phyloP scores from a whole-genome alignment of 2,113 vertebrate species.

The Podarcis muralis region DNA sequence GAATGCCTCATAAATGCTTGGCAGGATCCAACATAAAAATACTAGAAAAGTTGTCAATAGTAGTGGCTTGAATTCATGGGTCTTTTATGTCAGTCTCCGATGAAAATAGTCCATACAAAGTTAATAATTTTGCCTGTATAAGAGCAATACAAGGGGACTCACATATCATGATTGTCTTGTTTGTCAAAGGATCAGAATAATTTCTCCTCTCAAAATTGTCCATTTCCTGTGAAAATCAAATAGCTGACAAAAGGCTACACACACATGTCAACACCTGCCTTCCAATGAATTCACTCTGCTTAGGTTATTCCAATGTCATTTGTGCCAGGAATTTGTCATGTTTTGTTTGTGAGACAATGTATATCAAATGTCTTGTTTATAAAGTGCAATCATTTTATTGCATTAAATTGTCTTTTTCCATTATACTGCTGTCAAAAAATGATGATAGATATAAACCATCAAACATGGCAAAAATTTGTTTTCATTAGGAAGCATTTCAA shows the following conservation, averaged over 20 bases:
- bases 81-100: not conserved
- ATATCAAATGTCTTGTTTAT: conserved; percentile 52
- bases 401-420: conserved; percentile 58
- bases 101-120: not conserved
- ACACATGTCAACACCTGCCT: not conserved
- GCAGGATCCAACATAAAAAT: conserved; percentile 11
- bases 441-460: conserved; percentile 56
- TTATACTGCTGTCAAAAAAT: conserved; percentile 61
- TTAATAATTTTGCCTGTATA: conserved; percentile 11
- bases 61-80: not conserved
- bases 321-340: conserved; percentile 30
- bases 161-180: not conserved
- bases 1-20: not conserved
- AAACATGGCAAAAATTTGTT: conserved; percentile 64
- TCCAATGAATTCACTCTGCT: not conserved
- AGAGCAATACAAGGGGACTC: not conserved
- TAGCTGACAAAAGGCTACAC: not conserved
- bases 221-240: conserved; percentile 33
- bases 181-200: conserved; percentile 20
- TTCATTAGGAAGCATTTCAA: conserved; percentile 71
- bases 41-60: not conserved
- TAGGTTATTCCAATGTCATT: conserved; percentile 53
- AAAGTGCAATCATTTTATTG: conserved; percentile 61
- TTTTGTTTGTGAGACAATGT: conserved; percentile 39
- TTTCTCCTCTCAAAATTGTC: conserved; percentile 18